Conservation (phyloP, 2,888 invertebrate species). For the Stomorhina lunata region DNA sequence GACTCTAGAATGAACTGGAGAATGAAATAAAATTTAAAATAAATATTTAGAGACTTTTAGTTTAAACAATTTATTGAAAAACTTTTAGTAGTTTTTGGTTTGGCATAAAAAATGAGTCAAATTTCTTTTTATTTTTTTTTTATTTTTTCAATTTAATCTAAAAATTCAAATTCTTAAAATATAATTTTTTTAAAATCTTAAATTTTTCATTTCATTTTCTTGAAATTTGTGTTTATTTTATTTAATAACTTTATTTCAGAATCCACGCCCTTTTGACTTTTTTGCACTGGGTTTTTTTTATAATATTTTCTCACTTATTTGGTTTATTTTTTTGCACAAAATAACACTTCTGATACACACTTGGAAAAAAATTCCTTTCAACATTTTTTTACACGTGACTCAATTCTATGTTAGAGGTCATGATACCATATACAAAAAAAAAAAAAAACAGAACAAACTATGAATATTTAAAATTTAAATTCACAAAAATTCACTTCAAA, state of each 20-base stretch:
- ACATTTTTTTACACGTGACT: slow-evolving; percentile 61
- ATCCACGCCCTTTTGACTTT: slow-evolving; percentile 61
- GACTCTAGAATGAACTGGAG: neutral
- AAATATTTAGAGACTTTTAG: neutral
- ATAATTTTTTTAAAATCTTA: neutral
- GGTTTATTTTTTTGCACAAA: slow-evolving; percentile 48
- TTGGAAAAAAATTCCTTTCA: slow-evolving; percentile 42
- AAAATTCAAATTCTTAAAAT: neutral
- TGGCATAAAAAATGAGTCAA: neutral
- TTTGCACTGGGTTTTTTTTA: slow-evolving; percentile 43
- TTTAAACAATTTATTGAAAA: neutral
- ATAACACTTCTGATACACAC: slow-evolving; percentile 42
- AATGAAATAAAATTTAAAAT: neutral
- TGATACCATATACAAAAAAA: no score
- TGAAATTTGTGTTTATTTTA: neutral
- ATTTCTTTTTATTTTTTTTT: neutral
- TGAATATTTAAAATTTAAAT: neutral
- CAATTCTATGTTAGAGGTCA: slow-evolving; percentile 58
- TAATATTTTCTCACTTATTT: slow-evolving; percentile 53
- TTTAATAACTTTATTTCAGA: slow-evolving; percentile 10
- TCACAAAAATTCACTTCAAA: neutral
- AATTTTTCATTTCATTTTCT: neutral
- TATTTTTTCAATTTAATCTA: neutral
- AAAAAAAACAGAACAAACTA: neutral
- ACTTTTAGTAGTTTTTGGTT: neutral